phyloP scores from a whole-genome alignment of 2,888 invertebrate genomes.

The Hipparchia semele region DNA sequence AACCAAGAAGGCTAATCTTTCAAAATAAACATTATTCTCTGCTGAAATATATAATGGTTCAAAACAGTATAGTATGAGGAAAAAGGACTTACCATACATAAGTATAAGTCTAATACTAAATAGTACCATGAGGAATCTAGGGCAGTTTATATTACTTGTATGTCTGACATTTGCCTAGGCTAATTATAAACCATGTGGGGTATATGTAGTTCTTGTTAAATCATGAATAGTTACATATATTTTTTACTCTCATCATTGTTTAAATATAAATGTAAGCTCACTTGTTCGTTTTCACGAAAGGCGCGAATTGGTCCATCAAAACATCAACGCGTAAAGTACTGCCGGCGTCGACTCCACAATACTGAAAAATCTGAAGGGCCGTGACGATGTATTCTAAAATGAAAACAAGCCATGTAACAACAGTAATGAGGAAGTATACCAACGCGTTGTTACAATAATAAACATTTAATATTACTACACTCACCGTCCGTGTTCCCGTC shows the following conservation, averaged over 20 bases:
- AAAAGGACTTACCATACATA: not conserved
- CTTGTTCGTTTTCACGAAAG: conserved; percentile 75
- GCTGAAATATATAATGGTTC: not conserved
- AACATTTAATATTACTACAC: conserved; percentile 46
- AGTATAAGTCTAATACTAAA: conserved; percentile 2
- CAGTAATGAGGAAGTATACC: conserved; percentile 56
- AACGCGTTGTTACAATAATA: conserved; percentile 64
- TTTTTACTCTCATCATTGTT: not conserved
- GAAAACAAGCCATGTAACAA: conserved; percentile 44
- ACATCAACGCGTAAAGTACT: conserved; percentile 65
- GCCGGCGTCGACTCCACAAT: conserved; percentile 65
- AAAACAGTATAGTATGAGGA: not conserved
- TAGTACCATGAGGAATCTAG: conserved; percentile 8
- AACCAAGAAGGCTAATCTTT: too few relatives aligned
- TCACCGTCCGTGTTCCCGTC: conserved; percentile 67
- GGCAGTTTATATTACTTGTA: conserved; percentile 15
- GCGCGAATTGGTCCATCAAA: conserved; percentile 74
- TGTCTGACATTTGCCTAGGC: conserved; percentile 4
- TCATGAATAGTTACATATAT: not conserved
- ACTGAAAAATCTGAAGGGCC: conserved; percentile 74
- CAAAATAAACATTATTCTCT: too few relatives aligned
- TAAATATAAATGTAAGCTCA: conserved; percentile 49
- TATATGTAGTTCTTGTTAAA: not conserved
- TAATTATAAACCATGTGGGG: conserved; percentile 1
- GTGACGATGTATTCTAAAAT: conserved; percentile 71